Conservation (phyloP, 2,888 invertebrate genomes). For the Eupithecia pulchellata region DNA sequence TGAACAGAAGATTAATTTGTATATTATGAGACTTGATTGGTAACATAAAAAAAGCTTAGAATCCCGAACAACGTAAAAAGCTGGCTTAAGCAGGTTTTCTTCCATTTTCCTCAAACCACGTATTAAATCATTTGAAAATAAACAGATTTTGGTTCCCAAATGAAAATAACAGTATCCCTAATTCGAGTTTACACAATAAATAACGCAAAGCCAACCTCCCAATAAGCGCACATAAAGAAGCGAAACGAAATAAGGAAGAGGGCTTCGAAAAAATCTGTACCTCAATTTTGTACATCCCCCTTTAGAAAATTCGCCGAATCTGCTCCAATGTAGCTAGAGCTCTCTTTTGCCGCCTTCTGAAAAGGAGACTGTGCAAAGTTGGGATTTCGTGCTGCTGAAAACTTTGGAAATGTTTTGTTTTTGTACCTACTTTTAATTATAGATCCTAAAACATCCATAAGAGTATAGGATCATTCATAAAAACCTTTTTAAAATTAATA, state of each 20-base stretch:
- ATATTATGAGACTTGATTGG: not conserved
- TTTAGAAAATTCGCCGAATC: constrained; percentile 69
- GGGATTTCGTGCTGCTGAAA: not conserved
- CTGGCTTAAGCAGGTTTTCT: not conserved
- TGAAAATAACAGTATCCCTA: constrained; percentile 51
- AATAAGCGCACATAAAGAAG: constrained; percentile 73
- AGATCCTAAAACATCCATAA: not conserved
- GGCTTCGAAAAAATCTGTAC: constrained; percentile 63
- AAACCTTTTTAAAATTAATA: not conserved
- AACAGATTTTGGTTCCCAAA: constrained; percentile 29
- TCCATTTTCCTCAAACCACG: constrained; percentile 1
- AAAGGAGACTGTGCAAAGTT: constrained; percentile 12
- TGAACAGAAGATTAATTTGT: not conserved
- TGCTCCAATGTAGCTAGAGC: constrained; percentile 62
- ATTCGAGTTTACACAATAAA: constrained; percentile 67
- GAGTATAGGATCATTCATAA: not conserved
- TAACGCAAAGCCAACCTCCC: constrained; percentile 70
- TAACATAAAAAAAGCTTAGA: not conserved
- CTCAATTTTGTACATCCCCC: constrained; percentile 67
- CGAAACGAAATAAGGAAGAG: constrained; percentile 77
- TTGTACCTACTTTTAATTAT: not conserved
- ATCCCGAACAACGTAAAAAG: not conserved
- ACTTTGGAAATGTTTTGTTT: too few species aligned
- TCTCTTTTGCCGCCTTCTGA: constrained; percentile 26
- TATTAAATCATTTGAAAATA: constrained; percentile 15